Evolutionary conservation across 2,113 vertebrate genomes (phyloP), one percentile per base, ranked within the genome.

Genomic region (Salvator merianae): DNA sequence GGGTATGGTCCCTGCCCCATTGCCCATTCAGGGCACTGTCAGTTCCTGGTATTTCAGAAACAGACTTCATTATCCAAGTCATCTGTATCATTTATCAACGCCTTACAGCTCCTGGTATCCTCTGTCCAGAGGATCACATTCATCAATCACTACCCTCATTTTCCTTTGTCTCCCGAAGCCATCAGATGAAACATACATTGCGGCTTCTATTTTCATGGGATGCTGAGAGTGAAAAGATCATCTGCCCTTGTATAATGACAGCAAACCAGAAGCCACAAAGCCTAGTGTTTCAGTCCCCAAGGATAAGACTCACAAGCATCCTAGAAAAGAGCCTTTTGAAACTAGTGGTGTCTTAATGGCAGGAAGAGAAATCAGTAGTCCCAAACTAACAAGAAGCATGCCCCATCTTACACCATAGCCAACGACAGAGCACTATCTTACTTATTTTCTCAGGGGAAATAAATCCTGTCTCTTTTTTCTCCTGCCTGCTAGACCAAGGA

Each of bases 21-120:
- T 55, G 47, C 90, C 62, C 86, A 87, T 91, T 88, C 83, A 73
- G 85, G 71, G 85, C 82, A 92, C 81, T 84, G 77, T 92, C 84
- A 74, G 71, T 77, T 91, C 24, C 40, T 5, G 0, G 5, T 91
- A 93, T 89, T 93, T 93, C 92, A 89, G 87, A 87, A 90, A 89
- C 88, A 91, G 81, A 90, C 88, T 89, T 93, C 89, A 85, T 92
- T 88, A 93, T 84, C 90, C 87, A 93, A 90, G 89, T 84, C 91
- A 91, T 93, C 90, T 89, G 90, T 92, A 92, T 91, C 93, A 91
- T 93, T 93, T 91, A 92, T 90, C 89, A 90, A 63, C 79, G 85
- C 91, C 94, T 88, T 84, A 55, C 75, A 90, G 88, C 86, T 82
- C 86, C 82, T 77, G 81, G 59, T 88, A 86, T 89, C 90, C 86